phyloP scores from a whole-genome alignment of 2,113 vertebrate species.

The Corythoichthys intestinalis region DNA sequence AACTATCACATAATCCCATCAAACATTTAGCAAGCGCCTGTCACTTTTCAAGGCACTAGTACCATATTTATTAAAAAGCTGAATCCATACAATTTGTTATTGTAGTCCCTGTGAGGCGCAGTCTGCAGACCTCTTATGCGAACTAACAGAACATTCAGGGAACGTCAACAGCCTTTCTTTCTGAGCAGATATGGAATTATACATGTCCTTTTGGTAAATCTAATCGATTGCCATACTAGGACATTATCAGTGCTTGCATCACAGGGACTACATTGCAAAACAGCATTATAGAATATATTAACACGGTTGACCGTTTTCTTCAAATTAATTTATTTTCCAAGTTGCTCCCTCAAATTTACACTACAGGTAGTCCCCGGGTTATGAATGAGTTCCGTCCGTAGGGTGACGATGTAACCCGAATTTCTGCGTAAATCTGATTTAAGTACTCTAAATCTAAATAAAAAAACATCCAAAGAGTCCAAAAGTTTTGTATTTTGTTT shows the following conservation, averaged over 20 bases:
- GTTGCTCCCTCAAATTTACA: too few species aligned
- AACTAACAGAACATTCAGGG: not conserved
- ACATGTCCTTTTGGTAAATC: not conserved
- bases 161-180: not conserved
- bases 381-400: too few species aligned
- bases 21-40: not conserved
- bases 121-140: not conserved
- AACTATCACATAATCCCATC: not conserved
- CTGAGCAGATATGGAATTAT: too few species aligned
- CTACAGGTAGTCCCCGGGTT: too few species aligned
- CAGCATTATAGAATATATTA: not conserved
- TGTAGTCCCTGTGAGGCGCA: not conserved
- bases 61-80: not conserved
- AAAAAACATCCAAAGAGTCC: too few species aligned
- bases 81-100: not conserved
- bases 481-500: too few species aligned
- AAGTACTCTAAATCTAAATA: too few species aligned
- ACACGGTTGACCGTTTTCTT: slow-evolving; percentile 12
- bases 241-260: not conserved
- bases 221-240: not conserved
- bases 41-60: not conserved
- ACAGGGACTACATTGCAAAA: slow-evolving; percentile 1
- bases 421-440: too few species aligned
- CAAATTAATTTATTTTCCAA: too few species aligned
- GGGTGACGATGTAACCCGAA: too few species aligned